Conservation (phyloP, 1,140 invertebrate species). For the Drosophila lacteicornis region DNA sequence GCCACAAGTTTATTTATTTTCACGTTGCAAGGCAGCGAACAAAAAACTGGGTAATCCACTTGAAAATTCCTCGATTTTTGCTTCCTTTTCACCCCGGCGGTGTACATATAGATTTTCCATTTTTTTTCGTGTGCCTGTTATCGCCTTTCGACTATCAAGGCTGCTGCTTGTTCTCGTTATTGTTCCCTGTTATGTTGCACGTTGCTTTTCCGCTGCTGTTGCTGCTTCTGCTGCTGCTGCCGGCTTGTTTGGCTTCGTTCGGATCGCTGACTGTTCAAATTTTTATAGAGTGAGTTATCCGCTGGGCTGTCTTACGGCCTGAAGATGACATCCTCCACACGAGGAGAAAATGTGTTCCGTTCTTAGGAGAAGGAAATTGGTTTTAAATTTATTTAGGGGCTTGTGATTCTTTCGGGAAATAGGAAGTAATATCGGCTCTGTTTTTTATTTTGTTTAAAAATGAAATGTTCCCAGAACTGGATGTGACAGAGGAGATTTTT, state of each 20-base stretch:
- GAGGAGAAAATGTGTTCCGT: not conserved
- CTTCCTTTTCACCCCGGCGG: conserved; percentile 39
- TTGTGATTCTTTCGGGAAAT: not conserved
- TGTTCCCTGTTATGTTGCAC: conserved; percentile 77
- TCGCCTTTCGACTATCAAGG: conserved; percentile 70
- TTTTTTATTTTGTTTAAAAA: no score
- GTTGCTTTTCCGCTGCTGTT: conserved; percentile 41
- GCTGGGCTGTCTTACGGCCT: conserved; percentile 59
- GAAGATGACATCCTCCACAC: conserved; percentile 40
- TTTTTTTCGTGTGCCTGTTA: conserved; percentile 64
- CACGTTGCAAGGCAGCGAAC: conserved; percentile 62
- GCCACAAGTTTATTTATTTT: conserved; percentile 83
- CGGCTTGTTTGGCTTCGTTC: conserved; percentile 43
- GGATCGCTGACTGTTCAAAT: conserved; percentile 50
- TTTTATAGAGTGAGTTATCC: conserved; percentile 81
- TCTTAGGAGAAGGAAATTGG: no score
- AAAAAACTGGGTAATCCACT: conserved; percentile 81
- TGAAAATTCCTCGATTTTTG: conserved; percentile 81
- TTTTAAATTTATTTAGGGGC: not conserved
- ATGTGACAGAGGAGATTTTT: no score
- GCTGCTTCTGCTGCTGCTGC: not conserved
- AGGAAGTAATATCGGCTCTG: not conserved
- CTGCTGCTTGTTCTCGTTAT: conserved; percentile 81
- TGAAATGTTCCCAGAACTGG: no score
- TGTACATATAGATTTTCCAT: conserved; percentile 46